phyloP scores from a whole-genome alignment of 1,140 invertebrate species.

The Zaprionus nigranus region DNA sequence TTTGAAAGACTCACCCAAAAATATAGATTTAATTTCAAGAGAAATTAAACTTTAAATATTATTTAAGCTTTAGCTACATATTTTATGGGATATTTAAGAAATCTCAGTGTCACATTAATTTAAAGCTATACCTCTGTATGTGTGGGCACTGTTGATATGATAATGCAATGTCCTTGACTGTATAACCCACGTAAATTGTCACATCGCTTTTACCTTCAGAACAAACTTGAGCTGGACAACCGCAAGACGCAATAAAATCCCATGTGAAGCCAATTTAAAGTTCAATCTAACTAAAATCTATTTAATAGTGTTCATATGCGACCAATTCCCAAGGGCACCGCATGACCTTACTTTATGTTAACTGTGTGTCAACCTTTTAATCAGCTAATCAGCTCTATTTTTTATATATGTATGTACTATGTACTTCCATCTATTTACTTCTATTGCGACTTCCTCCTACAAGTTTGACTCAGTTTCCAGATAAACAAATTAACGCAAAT shows the following conservation, averaged over 20 bases:
- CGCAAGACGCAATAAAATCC: conserved; percentile 63
- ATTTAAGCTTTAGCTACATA: too few relatives aligned
- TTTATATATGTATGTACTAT: not conserved
- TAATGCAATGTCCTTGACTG: not conserved
- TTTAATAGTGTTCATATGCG: conserved; percentile 49
- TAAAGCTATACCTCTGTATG: too few relatives aligned
- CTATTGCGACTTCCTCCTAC: conserved; percentile 28
- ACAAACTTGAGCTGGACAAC: conserved; percentile 53
- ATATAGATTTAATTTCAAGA: too few relatives aligned
- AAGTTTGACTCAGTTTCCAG: conserved; percentile 15
- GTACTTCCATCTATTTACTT: conserved; percentile 7
- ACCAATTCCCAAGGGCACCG: conserved; percentile 37
- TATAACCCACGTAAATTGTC: not conserved
- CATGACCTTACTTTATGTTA: conserved; percentile 33
- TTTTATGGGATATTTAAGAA: too few relatives aligned
- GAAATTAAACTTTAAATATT: too few relatives aligned
- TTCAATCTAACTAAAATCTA: not conserved
- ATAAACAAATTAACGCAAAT: conserved; percentile 51
- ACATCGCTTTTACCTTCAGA: conserved; percentile 42
- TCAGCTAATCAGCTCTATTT: conserved; percentile 40
- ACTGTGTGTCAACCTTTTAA: conserved; percentile 34
- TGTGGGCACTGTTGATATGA: too few relatives aligned
- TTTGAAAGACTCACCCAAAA: too few relatives aligned
- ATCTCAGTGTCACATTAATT: too few relatives aligned
- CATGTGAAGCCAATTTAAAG: conserved; percentile 38